phyloP scores from a whole-genome alignment of 2,113 vertebrate genomes.

The Proteles cristata region DNA sequence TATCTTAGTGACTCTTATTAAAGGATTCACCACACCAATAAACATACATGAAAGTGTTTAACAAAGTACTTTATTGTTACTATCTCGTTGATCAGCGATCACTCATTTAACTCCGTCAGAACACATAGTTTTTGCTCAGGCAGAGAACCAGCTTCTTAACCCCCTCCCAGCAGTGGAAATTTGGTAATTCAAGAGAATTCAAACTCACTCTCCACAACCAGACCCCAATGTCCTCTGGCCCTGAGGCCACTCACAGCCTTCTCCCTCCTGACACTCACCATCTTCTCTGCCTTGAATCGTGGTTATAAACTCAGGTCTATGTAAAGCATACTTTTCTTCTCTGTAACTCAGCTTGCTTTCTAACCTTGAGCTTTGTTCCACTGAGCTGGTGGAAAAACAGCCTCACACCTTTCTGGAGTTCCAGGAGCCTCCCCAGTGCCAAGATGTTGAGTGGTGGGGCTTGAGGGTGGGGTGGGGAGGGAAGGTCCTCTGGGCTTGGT shows the following conservation, averaged over 20 bases:
- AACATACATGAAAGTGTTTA: background rate
- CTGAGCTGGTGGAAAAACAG: background rate
- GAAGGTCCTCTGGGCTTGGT: background rate
- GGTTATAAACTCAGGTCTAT: background rate
- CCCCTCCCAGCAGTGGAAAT: background rate
- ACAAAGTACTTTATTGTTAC: background rate
- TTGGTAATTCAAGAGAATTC: background rate
- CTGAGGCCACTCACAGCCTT: background rate
- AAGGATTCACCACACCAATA: background rate
- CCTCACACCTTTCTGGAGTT: background rate
- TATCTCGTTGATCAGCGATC: background rate
- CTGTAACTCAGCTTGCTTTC: background rate
- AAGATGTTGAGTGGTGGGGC: background rate
- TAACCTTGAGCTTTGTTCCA: background rate
- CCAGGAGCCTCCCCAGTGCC: background rate
- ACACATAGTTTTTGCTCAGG: background rate
- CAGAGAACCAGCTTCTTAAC: background rate
- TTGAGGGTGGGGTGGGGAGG: background rate
- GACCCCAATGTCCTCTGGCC: background rate
- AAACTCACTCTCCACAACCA: background rate
- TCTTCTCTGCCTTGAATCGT: background rate
- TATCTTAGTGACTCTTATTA: conserved; percentile 38
- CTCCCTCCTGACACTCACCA: background rate
- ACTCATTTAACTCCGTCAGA: background rate
- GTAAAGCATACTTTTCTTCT: background rate